Conservation (phyloP, 2,113 vertebrate genomes). For the Acanthisitta chloris region DNA sequence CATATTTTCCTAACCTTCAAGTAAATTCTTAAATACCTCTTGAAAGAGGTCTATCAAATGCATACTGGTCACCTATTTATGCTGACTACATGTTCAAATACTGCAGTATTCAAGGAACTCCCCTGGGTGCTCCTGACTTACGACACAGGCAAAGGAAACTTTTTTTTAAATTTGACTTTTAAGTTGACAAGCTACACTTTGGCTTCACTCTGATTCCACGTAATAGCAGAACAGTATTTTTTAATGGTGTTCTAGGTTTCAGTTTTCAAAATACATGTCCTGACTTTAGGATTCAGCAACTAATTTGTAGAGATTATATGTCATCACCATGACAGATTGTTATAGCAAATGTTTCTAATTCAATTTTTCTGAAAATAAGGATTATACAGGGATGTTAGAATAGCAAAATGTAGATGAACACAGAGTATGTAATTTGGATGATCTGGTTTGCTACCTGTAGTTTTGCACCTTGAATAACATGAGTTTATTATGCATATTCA, state of each 20-base stretch:
- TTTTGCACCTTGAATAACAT: not conserved
- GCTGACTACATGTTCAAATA: not conserved
- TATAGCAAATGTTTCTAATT: not conserved
- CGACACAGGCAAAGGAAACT: not conserved
- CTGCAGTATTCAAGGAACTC: not conserved
- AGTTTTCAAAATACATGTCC: not conserved
- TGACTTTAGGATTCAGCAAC: not conserved
- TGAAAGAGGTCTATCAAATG: not conserved
- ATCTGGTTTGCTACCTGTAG: not conserved
- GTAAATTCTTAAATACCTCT: not conserved
- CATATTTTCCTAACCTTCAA: not conserved
- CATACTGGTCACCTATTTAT: not conserved
- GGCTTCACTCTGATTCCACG: not conserved
- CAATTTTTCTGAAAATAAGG: not conserved
- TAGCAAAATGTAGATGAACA: not conserved
- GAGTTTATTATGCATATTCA: not conserved
- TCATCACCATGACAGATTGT: not conserved
- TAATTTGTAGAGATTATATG: not conserved
- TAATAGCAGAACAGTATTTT: not conserved
- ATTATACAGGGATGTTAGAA: not conserved
- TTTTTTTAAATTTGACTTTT: not conserved
- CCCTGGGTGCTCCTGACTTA: not conserved
- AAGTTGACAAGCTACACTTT: not conserved
- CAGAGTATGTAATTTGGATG: not conserved
- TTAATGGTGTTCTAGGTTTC: not conserved